Evolutionary conservation across 2,888 invertebrate genomes (phyloP).

Genomic region (Aricia artaxerxes): DNA sequence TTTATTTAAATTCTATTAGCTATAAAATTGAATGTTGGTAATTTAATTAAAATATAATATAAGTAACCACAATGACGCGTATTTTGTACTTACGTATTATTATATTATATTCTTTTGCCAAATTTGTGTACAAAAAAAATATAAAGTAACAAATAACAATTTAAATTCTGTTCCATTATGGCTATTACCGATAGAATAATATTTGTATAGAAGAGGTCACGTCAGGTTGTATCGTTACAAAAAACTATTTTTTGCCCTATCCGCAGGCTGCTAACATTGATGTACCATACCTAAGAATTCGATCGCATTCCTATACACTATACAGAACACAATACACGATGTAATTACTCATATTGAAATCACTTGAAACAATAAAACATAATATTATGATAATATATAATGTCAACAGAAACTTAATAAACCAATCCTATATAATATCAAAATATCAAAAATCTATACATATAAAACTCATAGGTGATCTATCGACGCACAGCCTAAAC

Average conservation of each 20-base stretch:
- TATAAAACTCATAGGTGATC: too few species aligned
- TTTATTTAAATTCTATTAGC: too few species aligned
- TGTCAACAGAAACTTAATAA: too few species aligned
- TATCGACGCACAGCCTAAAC: too few species aligned
- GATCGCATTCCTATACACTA: neutral
- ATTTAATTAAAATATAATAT: conserved; percentile 6
- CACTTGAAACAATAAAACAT: too few species aligned
- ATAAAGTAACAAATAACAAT: neutral
- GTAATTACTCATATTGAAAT: too few species aligned
- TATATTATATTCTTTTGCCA: neutral
- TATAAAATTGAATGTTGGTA: neutral
- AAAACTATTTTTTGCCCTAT: conserved; percentile 66
- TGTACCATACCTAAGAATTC: neutral
- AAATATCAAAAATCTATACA: too few species aligned
- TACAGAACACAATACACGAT: too few species aligned
- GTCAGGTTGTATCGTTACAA: conserved; percentile 58
- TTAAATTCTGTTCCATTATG: neutral
- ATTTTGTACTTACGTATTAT: neutral
- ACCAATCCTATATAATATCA: too few species aligned
- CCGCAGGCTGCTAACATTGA: conserved; percentile 42
- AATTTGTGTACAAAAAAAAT: neutral
- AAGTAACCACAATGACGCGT: neutral
- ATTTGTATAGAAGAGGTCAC: conserved; percentile 69
- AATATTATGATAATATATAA: too few species aligned
- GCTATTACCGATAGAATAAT: conserved; percentile 53